Evolutionary conservation across 1,140 invertebrate species (phyloP), one percentile per base, ranked within the genome.

Genomic region (Drosophila watanabei): DNA sequence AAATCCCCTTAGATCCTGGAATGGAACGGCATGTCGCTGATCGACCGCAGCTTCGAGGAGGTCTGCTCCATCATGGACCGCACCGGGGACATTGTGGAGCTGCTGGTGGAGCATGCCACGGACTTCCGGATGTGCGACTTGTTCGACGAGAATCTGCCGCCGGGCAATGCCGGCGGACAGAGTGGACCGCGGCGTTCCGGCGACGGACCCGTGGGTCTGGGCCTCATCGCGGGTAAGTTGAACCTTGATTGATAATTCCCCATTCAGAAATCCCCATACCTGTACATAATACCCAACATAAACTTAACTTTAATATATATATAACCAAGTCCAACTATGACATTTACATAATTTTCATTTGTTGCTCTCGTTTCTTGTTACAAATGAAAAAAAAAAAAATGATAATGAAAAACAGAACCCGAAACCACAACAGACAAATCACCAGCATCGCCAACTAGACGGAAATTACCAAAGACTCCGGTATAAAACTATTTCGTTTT

Each of bases 391-490:
- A 69, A 48, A 59, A 69, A 52, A 30, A 52, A n/a, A 70, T 58
- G 20, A 62, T 37, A 56, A 56, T 56, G 32, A 60, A 61, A 79
- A 58, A 76, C 78, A 93, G 92, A 93, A 66, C 89, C 92, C 58
- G 92, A 93, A 87, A 91, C 97, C 93, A 91, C 97, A 92, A 95
- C 95, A 92, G 96, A 97, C 92, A 97, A 97, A 95, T 95, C 96
- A 79, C 97, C 96, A 81, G 96, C 96, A 75, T 97, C 97, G 91
- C 97, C 97, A 86, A 97, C 97, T 80, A 95, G 97, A 95, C 95
- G 97, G 95, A 98, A 98, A 96, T 95, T 98, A 94, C 97, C 97
- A 94, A 98, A 98, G 95, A 98, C 97, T 94, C 97, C 97, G 96
- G 97, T 98, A 97, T 97, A 97, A 97, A 95, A 89, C 80, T 79